Conservation (phyloP, 1,140 invertebrate species). For the Charaxes varanes region DNA sequence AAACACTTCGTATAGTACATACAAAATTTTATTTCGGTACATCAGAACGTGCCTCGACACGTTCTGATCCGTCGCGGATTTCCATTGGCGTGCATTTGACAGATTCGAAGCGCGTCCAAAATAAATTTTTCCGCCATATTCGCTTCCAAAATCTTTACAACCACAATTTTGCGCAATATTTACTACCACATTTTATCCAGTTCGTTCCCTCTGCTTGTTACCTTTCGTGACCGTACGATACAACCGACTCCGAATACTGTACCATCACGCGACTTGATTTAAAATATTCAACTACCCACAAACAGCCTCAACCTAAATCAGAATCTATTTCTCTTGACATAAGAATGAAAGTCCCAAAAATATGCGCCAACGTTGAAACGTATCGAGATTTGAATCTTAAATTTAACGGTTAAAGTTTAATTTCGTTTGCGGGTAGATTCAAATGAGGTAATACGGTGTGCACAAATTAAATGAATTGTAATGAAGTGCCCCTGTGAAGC, state of each 20-base stretch:
- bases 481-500: slow-evolving; percentile 23
- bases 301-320: not conserved
- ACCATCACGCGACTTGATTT: slow-evolving; percentile 17
- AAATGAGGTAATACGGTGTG: slow-evolving; percentile 8
- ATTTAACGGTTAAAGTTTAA: slow-evolving; percentile 2
- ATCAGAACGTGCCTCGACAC: too few relatives aligned
- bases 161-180: slow-evolving; percentile 1
- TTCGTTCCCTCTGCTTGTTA: slow-evolving; percentile 13
- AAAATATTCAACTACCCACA: slow-evolving; percentile 25
- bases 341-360: slow-evolving; percentile 7
- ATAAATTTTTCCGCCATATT: slow-evolving; percentile 12
- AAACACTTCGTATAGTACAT: too few relatives aligned
- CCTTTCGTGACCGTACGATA: slow-evolving; percentile 19
- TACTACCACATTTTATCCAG: slow-evolving; percentile 10
- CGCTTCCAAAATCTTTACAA: slow-evolving; percentile 3
- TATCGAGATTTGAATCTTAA: slow-evolving; percentile 14
- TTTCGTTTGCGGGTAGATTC: slow-evolving; percentile 8
- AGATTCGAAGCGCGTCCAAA: slow-evolving; percentile 10
- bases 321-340: slow-evolving; percentile 1
- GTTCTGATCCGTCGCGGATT: not conserved
- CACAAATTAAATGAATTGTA: slow-evolving; percentile 34
- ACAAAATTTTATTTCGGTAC: too few relatives aligned
- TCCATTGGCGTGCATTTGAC: slow-evolving; percentile 5
- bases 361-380: not conserved
- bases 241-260: slow-evolving; percentile 12